Evolutionary conservation across 1,140 invertebrate genomes (phyloP).

Genomic region (Drosophila micromelanica): DNA sequence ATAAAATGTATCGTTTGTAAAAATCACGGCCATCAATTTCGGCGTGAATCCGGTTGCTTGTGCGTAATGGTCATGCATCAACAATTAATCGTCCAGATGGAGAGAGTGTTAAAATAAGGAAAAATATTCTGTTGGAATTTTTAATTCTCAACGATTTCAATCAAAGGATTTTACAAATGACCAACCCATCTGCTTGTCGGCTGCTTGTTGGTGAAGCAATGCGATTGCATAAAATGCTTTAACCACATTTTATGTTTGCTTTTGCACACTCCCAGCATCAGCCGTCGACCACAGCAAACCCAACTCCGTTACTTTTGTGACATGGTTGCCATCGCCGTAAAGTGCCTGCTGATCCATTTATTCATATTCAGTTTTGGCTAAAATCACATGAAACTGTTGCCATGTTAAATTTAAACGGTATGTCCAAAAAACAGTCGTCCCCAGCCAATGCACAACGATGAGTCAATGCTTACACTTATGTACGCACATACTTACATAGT

Average conservation of each 20-base stretch:
- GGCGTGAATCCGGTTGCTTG: slow-evolving; percentile 16
- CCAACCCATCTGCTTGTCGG: slow-evolving; percentile 48
- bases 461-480: slow-evolving; percentile 35
- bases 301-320: slow-evolving; percentile 42
- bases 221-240: slow-evolving; percentile 61
- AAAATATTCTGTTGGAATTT: slow-evolving; percentile 57
- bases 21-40: slow-evolving; percentile 35
- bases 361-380: slow-evolving; percentile 51
- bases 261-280: slow-evolving; percentile 21
- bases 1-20: slow-evolving; percentile 4
- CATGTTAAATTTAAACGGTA: slow-evolving; percentile 28
- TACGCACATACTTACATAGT: slow-evolving; percentile 4
- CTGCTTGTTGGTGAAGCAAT: slow-evolving; percentile 43
- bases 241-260: slow-evolving; percentile 55
- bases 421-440: not conserved
- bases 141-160: slow-evolving; percentile 56
- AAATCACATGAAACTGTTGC: slow-evolving; percentile 42
- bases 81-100: slow-evolving; percentile 48
- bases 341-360: slow-evolving; percentile 48
- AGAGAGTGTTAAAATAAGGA: slow-evolving; percentile 50
- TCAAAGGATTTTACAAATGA: slow-evolving; percentile 66
- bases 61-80: slow-evolving; percentile 46
- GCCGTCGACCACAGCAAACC: slow-evolving; percentile 23
- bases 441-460: not conserved
- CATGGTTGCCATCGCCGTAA: slow-evolving; percentile 45